These are phyloP conservation scores for Sapajus apella DNA, from an alignment of 2,113 vertebrate genomes.

Conservation along the genomic window DNA sequence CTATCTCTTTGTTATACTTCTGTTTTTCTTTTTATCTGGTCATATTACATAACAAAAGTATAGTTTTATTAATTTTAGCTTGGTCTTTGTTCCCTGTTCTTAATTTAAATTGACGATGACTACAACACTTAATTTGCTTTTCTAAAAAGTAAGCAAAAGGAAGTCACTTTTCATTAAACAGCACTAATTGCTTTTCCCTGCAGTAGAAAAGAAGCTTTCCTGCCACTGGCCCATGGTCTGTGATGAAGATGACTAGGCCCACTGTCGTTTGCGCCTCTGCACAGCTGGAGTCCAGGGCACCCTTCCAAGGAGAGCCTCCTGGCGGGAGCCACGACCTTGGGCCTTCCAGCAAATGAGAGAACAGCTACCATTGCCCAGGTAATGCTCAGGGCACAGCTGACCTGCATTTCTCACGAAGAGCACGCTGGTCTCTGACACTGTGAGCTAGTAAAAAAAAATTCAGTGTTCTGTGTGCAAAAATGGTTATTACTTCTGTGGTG, in stretches of 20 bases:
- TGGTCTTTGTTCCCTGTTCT: neutral
- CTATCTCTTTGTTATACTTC: neutral
- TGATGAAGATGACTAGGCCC: neutral
- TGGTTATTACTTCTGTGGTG: neutral
- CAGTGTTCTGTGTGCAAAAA: neutral
- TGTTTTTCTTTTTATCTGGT: neutral
- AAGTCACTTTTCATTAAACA: neutral
- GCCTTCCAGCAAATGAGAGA: neutral
- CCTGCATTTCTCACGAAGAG: neutral
- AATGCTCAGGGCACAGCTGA: rapidly evolving
- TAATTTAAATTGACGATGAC: neutral
- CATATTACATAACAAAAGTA: neutral
- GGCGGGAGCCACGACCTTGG: neutral
- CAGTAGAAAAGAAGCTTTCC: neutral
- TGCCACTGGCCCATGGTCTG: neutral
- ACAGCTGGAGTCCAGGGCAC: rapidly evolving
- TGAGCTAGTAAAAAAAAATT: neutral
- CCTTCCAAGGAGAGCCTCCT: neutral
- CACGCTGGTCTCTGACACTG: neutral
- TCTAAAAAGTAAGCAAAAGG: neutral
- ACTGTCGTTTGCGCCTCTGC: neutral
- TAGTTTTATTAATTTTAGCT: neutral
- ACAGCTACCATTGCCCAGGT: neutral
- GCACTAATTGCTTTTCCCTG: neutral
- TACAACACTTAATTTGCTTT: slow-evolving; percentile 23